Percentiles rank a stretch among this genome's conserved stretches.
These are phyloP conservation scores for Unio delphinus DNA, from an alignment of 2,888 invertebrate genomes.

Conservation along the genomic window DNA sequence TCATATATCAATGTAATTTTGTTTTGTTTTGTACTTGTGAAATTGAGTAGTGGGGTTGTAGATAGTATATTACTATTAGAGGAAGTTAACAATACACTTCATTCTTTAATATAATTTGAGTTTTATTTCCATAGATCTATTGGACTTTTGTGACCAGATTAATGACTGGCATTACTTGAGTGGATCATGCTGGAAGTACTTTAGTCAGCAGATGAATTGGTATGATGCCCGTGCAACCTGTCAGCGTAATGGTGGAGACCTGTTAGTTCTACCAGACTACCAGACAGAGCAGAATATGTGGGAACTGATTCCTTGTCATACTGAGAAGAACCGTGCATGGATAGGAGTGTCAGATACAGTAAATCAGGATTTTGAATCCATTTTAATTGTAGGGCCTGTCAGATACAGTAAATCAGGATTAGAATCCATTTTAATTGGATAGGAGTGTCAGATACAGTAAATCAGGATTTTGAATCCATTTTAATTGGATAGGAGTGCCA, in stretches of 20 bases:
- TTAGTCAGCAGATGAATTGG: slow-evolving; percentile 37
- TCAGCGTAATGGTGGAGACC: slow-evolving; percentile 32
- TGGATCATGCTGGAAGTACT: slow-evolving; percentile 44
- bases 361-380: slow-evolving; percentile 6
- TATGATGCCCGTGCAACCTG: slow-evolving; percentile 42
- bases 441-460: too few relatives aligned
- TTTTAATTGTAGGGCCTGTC: too few relatives aligned
- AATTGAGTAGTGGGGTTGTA: too few relatives aligned
- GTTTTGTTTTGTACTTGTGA: too few relatives aligned
- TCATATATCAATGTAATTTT: too few relatives aligned
- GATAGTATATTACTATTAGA: too few relatives aligned
- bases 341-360: slow-evolving; percentile 54
- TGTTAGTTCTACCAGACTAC: slow-evolving; percentile 28
- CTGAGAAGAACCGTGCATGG: slow-evolving; percentile 38
- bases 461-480: neutral
- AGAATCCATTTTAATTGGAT: neutral
- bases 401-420: too few relatives aligned
- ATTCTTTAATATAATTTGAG: too few relatives aligned
- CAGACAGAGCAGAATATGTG: slow-evolving; percentile 24
- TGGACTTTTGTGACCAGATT: slow-evolving; percentile 41
- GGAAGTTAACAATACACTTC: too few relatives aligned
- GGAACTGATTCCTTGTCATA: slow-evolving; percentile 36
- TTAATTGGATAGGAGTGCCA: slow-evolving; percentile 45
- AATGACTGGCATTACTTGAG: slow-evolving; percentile 46
- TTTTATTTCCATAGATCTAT: slow-evolving; percentile 21